Base-by-base conservation (phyloP, 2,113 vertebrate species). In the Hypomesus transpacificus region DNA sequence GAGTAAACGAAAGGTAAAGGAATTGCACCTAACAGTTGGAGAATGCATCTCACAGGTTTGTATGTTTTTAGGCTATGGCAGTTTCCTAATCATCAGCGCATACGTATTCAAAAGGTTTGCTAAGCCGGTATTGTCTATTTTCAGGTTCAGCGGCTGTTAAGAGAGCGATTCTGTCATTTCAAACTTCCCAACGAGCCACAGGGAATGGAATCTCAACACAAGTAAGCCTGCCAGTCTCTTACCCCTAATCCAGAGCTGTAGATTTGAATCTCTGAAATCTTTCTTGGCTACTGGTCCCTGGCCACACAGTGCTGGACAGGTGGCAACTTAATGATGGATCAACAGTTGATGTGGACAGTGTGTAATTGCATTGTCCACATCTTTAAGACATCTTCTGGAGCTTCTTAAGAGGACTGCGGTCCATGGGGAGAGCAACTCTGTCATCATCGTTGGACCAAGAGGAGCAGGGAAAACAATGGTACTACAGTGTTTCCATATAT, bases 341-440 rank as follows among this genome's bases (percentile, higher is more conserved):
- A 11, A 46, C 39, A 13, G 6, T 46, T 46, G 39, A 46, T 46
- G 39, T 46, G 39, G 1, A 46, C 17, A 18, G 0, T 86, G 82
- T 71, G 78, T 72, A 56, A 20, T 69, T 68, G 76, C 83, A 31
- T 58, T n/a, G 18, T 75, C 17, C 84, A 1, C 9, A 34, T 64
- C 65, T 71, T 87, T 26, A 89, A 99, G 97, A 59, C 93, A 97
- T 74, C 88, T 99, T 75, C 84, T 94, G 87, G 97, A 98, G 75
- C 89, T 99, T 80, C 90, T 99, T 79, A 96, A 82, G 79, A 91
- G 94, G 70, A 97, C 96, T 3, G 91, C 88, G 5, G 20, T 94
- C 79, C 88, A 96, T 2, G 97, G 97, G 70, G 97, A 99, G 84
- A 97, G 97, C 66, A 98, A 99, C 67, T 99, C 97, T 0, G 92